Evolutionary conservation across 2,797 vertebrate genomes (phyloP).

Genomic region (Xenentodon cancila): DNA sequence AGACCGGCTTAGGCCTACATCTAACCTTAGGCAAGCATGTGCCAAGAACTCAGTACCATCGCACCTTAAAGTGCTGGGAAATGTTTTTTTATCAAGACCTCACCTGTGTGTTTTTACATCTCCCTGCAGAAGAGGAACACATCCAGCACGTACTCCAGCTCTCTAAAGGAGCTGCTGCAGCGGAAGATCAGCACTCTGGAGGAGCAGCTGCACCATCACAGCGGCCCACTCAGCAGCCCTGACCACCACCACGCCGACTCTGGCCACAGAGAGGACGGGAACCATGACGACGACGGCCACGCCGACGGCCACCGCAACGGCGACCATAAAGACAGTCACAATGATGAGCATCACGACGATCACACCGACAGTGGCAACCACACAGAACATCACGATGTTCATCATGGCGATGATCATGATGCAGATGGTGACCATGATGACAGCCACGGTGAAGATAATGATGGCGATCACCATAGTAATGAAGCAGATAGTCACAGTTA

Average conservation of each 20-base stretch:
- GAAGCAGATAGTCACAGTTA: slow-evolving; percentile 65
- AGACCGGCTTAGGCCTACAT: neutral
- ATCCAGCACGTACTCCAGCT: slow-evolving; percentile 82
- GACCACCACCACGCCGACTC: slow-evolving; percentile 48
- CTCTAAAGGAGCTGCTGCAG: slow-evolving; percentile 86
- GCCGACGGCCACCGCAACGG: slow-evolving; percentile 1
- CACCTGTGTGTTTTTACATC: slow-evolving; percentile 6
- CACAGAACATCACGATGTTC: slow-evolving; percentile 6
- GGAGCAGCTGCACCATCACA: slow-evolving; percentile 79
- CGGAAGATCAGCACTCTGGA: slow-evolving; percentile 86
- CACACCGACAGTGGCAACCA: slow-evolving; percentile 2
- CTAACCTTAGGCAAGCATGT: neutral
- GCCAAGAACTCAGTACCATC: no score
- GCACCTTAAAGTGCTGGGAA: neutral
- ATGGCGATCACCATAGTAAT: slow-evolving; percentile 51
- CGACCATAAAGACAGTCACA: neutral
- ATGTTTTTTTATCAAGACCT: neutral
- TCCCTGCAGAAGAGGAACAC: slow-evolving; percentile 80
- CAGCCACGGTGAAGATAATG: slow-evolving; percentile 27
- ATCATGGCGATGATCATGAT: slow-evolving; percentile 23
- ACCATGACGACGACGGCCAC: slow-evolving; percentile 22
- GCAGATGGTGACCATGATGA: slow-evolving; percentile 18
- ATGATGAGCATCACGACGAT: slow-evolving; percentile 5
- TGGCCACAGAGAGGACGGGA: slow-evolving; percentile 18
- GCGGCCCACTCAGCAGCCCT: slow-evolving; percentile 28